phyloP scores from a whole-genome alignment of 2,113 vertebrate genomes.

The Pygoscelis adeliae region DNA sequence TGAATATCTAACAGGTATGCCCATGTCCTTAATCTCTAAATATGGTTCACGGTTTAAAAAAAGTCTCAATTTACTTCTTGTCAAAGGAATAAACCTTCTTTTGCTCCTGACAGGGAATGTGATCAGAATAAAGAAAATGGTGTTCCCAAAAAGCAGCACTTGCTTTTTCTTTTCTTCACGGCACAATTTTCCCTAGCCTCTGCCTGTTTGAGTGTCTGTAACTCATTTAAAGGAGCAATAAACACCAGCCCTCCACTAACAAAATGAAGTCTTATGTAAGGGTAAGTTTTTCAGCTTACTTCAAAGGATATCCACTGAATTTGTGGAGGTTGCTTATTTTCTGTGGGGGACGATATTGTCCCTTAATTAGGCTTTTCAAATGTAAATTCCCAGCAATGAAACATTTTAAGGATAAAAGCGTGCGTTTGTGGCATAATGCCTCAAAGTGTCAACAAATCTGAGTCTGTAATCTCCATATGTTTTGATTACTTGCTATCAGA shows the following conservation, averaged over 20 bases:
- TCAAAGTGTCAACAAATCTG: conserved; percentile 62
- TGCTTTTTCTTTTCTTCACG: not conserved
- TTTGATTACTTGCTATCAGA: conserved; percentile 46
- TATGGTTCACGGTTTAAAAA: not conserved
- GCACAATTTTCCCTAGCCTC: not conserved
- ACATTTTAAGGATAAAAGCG: conserved; percentile 47
- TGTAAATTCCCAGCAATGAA: conserved; percentile 40
- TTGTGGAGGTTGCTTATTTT: conserved; percentile 47
- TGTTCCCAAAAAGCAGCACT: not conserved
- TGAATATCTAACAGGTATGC: not conserved
- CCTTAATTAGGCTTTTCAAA: conserved; percentile 64
- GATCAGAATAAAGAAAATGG: not conserved
- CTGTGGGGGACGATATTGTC: conserved; percentile 32
- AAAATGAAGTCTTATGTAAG: conserved; percentile 32
- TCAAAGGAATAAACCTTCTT: not conserved
- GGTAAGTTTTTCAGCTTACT: not conserved
- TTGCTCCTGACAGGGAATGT: not conserved
- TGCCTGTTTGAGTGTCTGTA: not conserved
- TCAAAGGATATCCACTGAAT: conserved; percentile 43
- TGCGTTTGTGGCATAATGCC: conserved; percentile 48
- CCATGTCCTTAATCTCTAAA: not conserved
- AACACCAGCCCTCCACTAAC: not conserved
- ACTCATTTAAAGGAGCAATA: not conserved
- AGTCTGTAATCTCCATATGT: conserved; percentile 33
- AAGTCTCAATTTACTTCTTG: not conserved